phyloP scores from a whole-genome alignment of 2,888 invertebrate genomes.

The Drosophila meridionalis region DNA sequence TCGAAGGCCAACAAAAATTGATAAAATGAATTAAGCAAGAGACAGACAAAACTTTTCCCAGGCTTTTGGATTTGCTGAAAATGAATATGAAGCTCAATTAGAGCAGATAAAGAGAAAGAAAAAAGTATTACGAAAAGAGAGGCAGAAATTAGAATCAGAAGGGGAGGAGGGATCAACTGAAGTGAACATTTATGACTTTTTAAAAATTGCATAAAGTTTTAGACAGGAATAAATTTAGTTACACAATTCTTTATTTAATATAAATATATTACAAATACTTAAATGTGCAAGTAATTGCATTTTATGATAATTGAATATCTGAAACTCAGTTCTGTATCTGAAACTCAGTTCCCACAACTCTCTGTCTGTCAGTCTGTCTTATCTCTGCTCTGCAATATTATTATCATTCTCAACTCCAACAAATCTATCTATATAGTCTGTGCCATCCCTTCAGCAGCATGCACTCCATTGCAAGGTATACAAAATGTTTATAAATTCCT shows the following conservation, averaged over 20 bases:
- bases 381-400: no score
- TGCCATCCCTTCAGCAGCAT: accelerated
- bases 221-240: background rate
- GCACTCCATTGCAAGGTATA: conserved; percentile 4
- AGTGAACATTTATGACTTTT: background rate
- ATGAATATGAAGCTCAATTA: background rate
- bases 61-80: background rate
- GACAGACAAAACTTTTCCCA: background rate
- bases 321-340: no score
- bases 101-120: background rate
- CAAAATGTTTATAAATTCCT: background rate
- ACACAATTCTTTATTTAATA: background rate
- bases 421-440: background rate
- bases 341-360: no score
- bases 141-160: background rate
- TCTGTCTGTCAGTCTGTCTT: no score
- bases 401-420: background rate
- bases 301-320: no score
- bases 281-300: no score
- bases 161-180: background rate
- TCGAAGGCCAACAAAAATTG: background rate
- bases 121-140: no score
- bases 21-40: background rate
- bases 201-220: background rate
- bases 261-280: no score